A percentile compares a stretch with the other conserved stretches of the same genome.
Conservation (phyloP, 2,797 vertebrate genomes). For the Danio albolineatus region DNA sequence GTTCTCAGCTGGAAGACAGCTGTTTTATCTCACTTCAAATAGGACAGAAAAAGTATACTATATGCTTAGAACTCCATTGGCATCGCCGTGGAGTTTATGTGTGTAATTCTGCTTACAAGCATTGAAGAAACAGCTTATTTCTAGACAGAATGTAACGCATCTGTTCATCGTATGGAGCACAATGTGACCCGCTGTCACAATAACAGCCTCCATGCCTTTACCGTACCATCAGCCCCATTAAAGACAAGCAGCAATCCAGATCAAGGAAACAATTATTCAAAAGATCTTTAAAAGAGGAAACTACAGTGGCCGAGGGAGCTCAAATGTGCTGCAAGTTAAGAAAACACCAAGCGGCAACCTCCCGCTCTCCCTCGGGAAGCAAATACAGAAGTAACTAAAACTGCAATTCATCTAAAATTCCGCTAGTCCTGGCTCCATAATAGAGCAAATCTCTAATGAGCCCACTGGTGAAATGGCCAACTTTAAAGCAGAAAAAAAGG, state of each 20-base stretch:
- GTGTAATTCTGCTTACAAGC: constrained; percentile 21
- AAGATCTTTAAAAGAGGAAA: background rate
- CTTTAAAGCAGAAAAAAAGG: too few relatives aligned
- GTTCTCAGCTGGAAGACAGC: constrained; percentile 35
- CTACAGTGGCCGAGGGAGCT: too few relatives aligned
- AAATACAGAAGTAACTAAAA: too few relatives aligned
- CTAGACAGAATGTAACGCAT: constrained; percentile 9
- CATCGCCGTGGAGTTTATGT: background rate
- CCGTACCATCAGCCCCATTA: background rate
- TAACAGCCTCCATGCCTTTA: constrained; percentile 12
- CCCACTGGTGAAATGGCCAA: too few relatives aligned
- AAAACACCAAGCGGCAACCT: too few relatives aligned
- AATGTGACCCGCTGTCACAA: background rate
- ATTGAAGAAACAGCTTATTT: constrained; percentile 25
- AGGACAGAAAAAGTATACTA: constrained; percentile 11
- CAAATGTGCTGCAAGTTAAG: too few relatives aligned
- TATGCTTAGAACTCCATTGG: background rate
- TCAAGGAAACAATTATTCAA: constrained; percentile 27
- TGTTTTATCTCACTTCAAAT: constrained; percentile 29
- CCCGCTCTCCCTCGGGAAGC: too few relatives aligned
- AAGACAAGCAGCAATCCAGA: background rate
- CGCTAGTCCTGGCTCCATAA: too few relatives aligned
- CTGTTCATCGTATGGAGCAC: constrained; percentile 34
- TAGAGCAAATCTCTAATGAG: too few relatives aligned
- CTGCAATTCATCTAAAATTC: too few relatives aligned